These are phyloP conservation scores for Oxyura jamaicensis DNA, from an alignment of 2,113 vertebrate species.

Conservation along the genomic window DNA sequence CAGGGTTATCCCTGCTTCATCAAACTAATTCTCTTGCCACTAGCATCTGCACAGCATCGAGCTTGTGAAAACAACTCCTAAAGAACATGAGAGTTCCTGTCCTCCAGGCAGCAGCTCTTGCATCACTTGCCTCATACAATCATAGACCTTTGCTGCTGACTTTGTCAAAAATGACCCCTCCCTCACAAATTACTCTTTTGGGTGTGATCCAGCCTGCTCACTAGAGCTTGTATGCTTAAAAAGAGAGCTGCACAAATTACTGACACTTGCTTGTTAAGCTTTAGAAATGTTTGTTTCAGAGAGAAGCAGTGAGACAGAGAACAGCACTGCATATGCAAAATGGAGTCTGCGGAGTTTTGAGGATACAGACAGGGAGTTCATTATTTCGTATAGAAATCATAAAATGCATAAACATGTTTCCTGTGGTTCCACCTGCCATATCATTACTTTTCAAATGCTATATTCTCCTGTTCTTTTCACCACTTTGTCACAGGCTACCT, in stretches of 20 bases:
- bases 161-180: neutral
- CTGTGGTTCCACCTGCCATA: neutral
- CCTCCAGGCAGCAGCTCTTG: neutral
- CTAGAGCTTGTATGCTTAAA: neutral
- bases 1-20: neutral
- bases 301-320: neutral
- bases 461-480: neutral
- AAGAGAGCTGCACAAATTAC: neutral
- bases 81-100: neutral
- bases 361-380: neutral
- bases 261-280: neutral
- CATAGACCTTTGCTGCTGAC: neutral
- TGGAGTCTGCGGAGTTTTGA: neutral
- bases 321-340: neutral
- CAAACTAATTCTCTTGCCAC: neutral
- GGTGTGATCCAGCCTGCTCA: neutral
- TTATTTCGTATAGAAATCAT: neutral
- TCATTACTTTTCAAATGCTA: neutral
- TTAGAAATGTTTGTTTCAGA: neutral
- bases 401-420: neutral
- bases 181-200: neutral
- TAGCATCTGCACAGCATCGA: neutral
- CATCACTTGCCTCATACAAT: neutral
- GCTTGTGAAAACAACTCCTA: neutral
- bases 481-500: neutral